Conservation (phyloP, 2,113 vertebrate genomes). For the Neodon shergylaensis region DNA sequence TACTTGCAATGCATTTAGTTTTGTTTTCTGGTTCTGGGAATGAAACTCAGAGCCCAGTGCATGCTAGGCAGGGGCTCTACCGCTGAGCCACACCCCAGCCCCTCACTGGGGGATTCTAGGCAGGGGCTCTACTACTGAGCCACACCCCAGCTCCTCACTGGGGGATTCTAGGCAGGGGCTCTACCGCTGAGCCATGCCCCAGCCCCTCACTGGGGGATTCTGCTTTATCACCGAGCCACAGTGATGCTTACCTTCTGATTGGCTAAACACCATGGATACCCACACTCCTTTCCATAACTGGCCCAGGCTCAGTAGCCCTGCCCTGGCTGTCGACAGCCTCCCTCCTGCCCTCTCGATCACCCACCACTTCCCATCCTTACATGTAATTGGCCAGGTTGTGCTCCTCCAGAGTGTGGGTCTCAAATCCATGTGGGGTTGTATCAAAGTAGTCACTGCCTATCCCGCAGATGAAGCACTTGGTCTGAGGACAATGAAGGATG, state of each 20-base stretch:
- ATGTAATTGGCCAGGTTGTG: constrained; percentile 94
- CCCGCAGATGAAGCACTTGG: constrained; percentile 96
- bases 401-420: constrained; percentile 95
- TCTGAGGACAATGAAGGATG: constrained; percentile 81
- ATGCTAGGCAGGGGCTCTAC: not conserved
- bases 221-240: not conserved
- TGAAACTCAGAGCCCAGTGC: not conserved
- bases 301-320: accelerated
- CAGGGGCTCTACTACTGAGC: no score
- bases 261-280: not conserved
- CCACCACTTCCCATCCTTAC: constrained; percentile 77
- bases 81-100: not conserved
- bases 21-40: not conserved
- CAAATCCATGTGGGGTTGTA: constrained; percentile 94
- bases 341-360: not conserved
- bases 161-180: not conserved
- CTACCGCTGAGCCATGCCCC: not conserved
- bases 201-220: not conserved
- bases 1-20: not conserved
- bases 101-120: no score
- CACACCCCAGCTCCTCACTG: not conserved
- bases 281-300: not conserved
- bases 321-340: not conserved
- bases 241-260: constrained; percentile 5
- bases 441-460: constrained; percentile 97